phyloP scores from a whole-genome alignment of 2,113 vertebrate genomes.

The Pygoscelis antarcticus region DNA sequence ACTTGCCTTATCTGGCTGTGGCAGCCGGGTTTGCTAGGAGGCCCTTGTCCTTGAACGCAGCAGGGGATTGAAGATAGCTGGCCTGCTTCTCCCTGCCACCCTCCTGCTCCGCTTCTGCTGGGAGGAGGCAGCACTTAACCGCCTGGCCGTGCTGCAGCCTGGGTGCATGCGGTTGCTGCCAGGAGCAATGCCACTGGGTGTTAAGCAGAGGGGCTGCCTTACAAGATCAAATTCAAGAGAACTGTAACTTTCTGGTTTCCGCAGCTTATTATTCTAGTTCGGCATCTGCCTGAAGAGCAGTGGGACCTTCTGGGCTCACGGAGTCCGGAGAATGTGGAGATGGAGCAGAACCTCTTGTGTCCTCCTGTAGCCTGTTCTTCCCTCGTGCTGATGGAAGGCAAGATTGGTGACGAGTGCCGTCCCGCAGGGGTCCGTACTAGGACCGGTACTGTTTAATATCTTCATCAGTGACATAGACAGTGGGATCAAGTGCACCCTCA shows the following conservation, averaged over 20 bases:
- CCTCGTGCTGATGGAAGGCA: background rate
- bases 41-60: background rate
- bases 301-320: fast-evolving
- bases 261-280: background rate
- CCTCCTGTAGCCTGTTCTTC: background rate
- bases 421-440: too few relatives aligned
- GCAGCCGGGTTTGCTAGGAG: background rate
- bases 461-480: too few relatives aligned
- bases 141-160: background rate
- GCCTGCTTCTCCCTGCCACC: background rate
- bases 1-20: background rate
- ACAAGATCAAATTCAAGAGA: background rate
- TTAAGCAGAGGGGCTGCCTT: background rate
- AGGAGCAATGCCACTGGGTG: fast-evolving
- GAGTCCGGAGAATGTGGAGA: fast-evolving
- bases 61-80: background rate
- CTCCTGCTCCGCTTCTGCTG: background rate
- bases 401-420: background rate
- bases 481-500: too few relatives aligned
- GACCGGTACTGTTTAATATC: too few relatives aligned
- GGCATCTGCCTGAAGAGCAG: background rate
- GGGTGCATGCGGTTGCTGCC: background rate
- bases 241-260: background rate
- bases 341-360: background rate
- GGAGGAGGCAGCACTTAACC: background rate